Conservation (phyloP, 2,888 invertebrate genomes). For the Tetranychus truncatus region DNA sequence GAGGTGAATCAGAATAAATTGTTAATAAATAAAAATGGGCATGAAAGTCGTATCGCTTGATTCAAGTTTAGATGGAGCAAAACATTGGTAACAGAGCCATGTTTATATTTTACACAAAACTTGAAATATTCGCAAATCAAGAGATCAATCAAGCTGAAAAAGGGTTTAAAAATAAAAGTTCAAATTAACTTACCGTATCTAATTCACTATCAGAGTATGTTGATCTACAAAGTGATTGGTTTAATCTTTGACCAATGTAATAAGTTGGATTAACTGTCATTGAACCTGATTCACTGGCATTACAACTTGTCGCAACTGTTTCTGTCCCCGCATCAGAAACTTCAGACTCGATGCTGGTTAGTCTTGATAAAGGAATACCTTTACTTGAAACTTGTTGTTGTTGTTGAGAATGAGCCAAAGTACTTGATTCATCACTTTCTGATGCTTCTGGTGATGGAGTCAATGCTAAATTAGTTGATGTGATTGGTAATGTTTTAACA, state of each 20-base stretch:
- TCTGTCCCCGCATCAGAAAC: slow-evolving; percentile 43
- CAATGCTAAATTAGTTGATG: not conserved
- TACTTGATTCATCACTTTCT: slow-evolving; percentile 9
- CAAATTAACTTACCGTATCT: slow-evolving; percentile 48
- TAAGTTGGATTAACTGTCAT: slow-evolving; percentile 59
- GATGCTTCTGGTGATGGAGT: slow-evolving; percentile 14
- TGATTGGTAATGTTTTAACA: not conserved
- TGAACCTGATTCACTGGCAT: slow-evolving; percentile 47
- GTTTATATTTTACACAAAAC: not conserved
- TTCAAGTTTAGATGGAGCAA: no score
- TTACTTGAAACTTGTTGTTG: not conserved
- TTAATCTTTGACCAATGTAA: slow-evolving; percentile 48
- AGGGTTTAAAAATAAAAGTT: not conserved
- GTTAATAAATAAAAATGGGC: not conserved
- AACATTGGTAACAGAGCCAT: not conserved
- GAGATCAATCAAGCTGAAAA: no score
- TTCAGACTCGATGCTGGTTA: slow-evolving; percentile 75
- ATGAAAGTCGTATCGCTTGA: no score
- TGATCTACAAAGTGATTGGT: slow-evolving; percentile 45
- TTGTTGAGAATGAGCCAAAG: not conserved
- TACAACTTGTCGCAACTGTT: slow-evolving; percentile 29
- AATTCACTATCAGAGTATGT: slow-evolving; percentile 87
- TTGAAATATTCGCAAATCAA: no score
- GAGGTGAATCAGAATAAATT: not conserved
- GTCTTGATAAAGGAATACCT: slow-evolving; percentile 45